phyloP scores from a whole-genome alignment of 2,888 invertebrate species.

The Melanargia galathea region DNA sequence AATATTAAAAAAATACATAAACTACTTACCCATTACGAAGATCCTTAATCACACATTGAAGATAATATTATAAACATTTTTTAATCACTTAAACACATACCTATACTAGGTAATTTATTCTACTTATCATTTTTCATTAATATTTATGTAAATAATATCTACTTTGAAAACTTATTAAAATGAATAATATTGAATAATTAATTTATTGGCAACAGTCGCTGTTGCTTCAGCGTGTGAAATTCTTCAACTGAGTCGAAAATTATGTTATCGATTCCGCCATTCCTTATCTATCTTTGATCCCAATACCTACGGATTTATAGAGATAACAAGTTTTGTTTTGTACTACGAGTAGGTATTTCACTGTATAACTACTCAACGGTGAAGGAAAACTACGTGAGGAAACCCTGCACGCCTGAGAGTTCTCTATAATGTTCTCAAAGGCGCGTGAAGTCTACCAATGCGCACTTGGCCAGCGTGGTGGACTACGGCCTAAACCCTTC shows the following conservation, averaged over 20 bases:
- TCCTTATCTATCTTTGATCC: slow-evolving; percentile 1
- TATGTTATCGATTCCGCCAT: neutral
- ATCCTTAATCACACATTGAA: neutral
- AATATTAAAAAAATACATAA: no score
- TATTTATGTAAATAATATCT: no score
- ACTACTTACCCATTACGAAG: neutral
- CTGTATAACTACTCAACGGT: no score
- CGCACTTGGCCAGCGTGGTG: no score
- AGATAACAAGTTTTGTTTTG: slow-evolving; percentile 3
- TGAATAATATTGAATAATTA: no score
- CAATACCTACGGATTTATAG: neutral
- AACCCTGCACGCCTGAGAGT: no score
- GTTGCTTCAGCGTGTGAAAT: neutral
- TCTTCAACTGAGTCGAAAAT: neutral
- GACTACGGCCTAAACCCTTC: no score
- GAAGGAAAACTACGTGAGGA: no score
- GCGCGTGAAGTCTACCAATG: no score
- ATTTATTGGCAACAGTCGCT: neutral
- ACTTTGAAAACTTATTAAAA: no score
- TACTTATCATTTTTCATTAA: neutral
- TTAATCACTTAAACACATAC: neutral
- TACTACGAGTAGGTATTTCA: no score
- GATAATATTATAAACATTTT: neutral
- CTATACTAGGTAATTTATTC: neutral
- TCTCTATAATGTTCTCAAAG: no score